Evolutionary conservation across 2,113 vertebrate species (phyloP).

Genomic region (Motacilla tschutschensis): DNA sequence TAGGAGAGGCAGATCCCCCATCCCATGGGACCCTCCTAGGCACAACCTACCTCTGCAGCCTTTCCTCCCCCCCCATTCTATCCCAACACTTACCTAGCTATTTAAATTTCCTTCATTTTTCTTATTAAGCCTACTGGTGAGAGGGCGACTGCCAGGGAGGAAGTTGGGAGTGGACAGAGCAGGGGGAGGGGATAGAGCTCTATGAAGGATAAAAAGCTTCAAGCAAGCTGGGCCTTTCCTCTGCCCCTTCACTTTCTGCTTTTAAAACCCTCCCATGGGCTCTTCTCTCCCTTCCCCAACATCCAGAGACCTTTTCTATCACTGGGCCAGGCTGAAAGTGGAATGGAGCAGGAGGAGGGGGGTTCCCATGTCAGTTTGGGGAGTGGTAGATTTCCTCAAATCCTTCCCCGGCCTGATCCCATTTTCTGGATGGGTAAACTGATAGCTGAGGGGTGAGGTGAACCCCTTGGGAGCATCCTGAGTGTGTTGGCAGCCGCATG

Average conservation of each 20-base stretch:
- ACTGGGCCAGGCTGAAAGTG: not conserved
- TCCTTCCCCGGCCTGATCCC: not conserved
- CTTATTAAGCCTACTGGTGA: not conserved
- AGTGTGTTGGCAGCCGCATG: not conserved
- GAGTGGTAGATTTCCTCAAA: not conserved
- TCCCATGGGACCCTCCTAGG: not conserved
- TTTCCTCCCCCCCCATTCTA: not conserved
- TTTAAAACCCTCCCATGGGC: not conserved
- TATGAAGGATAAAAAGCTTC: not conserved
- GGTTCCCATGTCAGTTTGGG: not conserved
- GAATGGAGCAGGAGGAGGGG: accelerated
- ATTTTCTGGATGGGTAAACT: not conserved
- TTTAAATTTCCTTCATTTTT: not conserved
- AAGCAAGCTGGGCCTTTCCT: not conserved
- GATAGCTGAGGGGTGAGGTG: not conserved
- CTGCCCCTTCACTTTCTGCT: not conserved
- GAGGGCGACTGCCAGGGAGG: not conserved
- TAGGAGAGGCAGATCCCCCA: not conserved
- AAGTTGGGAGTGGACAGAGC: not conserved
- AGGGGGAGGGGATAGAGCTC: not conserved
- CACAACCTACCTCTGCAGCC: not conserved
- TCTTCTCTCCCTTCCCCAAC: not conserved
- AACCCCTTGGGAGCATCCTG: not conserved
- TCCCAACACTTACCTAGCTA: not conserved
- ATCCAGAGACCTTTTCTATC: not conserved